Evolutionary conservation across 1,140 invertebrate species (phyloP).

Genomic region (Melitaea cinxia): DNA sequence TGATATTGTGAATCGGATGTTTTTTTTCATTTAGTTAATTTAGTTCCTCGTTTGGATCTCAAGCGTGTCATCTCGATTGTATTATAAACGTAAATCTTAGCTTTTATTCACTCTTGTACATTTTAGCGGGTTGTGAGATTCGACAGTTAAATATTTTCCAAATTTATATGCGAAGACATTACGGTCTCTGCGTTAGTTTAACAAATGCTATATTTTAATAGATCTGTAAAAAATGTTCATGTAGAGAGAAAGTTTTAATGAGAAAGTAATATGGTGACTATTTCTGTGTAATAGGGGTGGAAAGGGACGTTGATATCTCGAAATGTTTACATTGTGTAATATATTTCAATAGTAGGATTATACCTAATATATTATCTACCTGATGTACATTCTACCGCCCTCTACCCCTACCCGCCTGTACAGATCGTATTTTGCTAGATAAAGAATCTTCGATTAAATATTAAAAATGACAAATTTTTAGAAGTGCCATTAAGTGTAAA

Average conservation of each 20-base stretch:
- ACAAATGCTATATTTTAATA: constrained; percentile 34
- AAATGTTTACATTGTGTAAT: not conserved
- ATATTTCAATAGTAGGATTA: no score
- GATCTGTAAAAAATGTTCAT: constrained; percentile 24
- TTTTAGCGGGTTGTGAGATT: constrained; percentile 74
- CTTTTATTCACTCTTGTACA: constrained; percentile 43
- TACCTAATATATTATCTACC: no score
- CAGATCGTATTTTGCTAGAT: constrained; percentile 45
- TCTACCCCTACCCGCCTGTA: constrained; percentile 25
- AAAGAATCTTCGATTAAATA: constrained; percentile 32
- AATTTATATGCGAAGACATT: constrained; percentile 37
- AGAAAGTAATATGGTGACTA: not conserved
- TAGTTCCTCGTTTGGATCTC: constrained; percentile 75
- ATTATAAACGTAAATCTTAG: constrained; percentile 43
- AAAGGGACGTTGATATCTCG: not conserved
- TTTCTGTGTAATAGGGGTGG: constrained; percentile 2
- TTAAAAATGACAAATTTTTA: constrained; percentile 59
- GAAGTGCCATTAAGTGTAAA: constrained; percentile 76
- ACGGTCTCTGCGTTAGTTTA: constrained; percentile 12
- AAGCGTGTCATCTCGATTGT: constrained; percentile 59
- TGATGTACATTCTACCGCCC: not conserved
- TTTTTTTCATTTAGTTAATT: constrained; percentile 43
- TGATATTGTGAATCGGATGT: no score
- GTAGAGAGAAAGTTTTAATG: constrained; percentile 31
- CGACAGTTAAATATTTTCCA: constrained; percentile 31